These are phyloP conservation scores for Rhagophthalmus giganteus DNA, from an alignment of 2,888 invertebrate genomes.

Conservation along the genomic window DNA sequence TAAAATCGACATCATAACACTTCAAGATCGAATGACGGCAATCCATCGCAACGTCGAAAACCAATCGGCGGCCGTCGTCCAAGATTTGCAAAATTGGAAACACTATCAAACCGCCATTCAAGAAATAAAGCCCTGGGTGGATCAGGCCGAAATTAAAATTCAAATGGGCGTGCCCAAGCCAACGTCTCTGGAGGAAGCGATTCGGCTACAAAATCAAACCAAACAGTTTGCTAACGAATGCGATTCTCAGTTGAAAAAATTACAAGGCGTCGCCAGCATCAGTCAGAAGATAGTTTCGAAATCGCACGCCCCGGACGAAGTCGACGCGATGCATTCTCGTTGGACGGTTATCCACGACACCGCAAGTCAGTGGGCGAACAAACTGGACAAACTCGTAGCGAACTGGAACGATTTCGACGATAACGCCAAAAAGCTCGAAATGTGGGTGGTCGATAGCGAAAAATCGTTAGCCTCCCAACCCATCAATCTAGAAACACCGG, in stretches of 20 bases:
- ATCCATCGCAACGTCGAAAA: constrained; percentile 76
- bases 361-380: constrained; percentile 76
- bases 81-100: constrained; percentile 83
- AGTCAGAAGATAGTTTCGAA: constrained; percentile 76
- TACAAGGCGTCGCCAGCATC: constrained; percentile 73
- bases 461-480: constrained; percentile 63
- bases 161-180: constrained; percentile 74
- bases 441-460: constrained; percentile 74
- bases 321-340: constrained; percentile 79
- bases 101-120: constrained; percentile 78
- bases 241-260: constrained; percentile 72
- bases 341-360: constrained; percentile 85
- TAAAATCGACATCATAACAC: constrained; percentile 71
- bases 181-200: constrained; percentile 77
- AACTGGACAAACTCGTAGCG: constrained; percentile 74
- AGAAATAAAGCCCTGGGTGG: constrained; percentile 85
- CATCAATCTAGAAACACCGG: constrained; percentile 67
- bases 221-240: constrained; percentile 76
- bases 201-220: constrained; percentile 72
- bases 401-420: constrained; percentile 83
- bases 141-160: constrained; percentile 82
- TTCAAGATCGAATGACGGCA: constrained; percentile 76
- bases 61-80: constrained; percentile 73
- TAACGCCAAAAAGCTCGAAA: constrained; percentile 74
- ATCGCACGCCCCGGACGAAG: constrained; percentile 79